A percentile compares a stretch with the other conserved stretches of the same genome.
Evolutionary conservation across 2,888 invertebrate species (phyloP).

Genomic region (Trichopria drosophilae): DNA sequence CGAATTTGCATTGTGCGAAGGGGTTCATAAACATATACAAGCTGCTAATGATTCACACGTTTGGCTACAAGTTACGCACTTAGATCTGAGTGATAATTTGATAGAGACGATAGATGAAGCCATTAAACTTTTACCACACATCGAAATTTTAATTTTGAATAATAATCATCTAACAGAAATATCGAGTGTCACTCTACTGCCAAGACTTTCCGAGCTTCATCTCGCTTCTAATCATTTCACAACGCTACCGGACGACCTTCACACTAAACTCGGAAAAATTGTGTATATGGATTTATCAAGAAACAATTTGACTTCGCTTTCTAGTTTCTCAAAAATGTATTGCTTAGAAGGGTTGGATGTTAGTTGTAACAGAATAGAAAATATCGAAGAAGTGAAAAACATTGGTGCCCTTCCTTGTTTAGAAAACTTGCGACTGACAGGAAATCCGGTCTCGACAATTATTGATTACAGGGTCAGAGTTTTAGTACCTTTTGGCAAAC

Average conservation of each 20-base stretch:
- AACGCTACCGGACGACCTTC: constrained; percentile 72
- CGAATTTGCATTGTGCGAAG: constrained; percentile 82
- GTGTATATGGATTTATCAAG: constrained; percentile 82
- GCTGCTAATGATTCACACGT: constrained; percentile 62
- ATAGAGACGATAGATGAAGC: constrained; percentile 79
- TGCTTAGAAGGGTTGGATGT: constrained; percentile 85
- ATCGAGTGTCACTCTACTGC: constrained; percentile 76
- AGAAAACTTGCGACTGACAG: constrained; percentile 82
- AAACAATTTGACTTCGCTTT: constrained; percentile 74
- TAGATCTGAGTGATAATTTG: constrained; percentile 80
- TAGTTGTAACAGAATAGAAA: constrained; percentile 80
- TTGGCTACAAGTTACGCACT: constrained; percentile 71
- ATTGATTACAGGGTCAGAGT: constrained; percentile 90
- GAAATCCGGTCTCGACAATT: constrained; percentile 84
- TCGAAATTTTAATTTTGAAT: constrained; percentile 73
- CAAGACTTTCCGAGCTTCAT: constrained; percentile 75
- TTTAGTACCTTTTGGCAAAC: constrained; percentile 81
- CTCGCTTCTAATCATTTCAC: constrained; percentile 77
- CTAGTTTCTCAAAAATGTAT: constrained; percentile 79
- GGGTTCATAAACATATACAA: constrained; percentile 70
- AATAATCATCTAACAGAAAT: constrained; percentile 78
- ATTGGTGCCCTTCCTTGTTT: constrained; percentile 83
- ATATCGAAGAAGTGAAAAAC: constrained; percentile 79
- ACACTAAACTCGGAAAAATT: constrained; percentile 85
- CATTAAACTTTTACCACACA: constrained; percentile 73